Base-by-base conservation (phyloP, 1,140 invertebrate species). In the Penaeus vannamei region DNA sequence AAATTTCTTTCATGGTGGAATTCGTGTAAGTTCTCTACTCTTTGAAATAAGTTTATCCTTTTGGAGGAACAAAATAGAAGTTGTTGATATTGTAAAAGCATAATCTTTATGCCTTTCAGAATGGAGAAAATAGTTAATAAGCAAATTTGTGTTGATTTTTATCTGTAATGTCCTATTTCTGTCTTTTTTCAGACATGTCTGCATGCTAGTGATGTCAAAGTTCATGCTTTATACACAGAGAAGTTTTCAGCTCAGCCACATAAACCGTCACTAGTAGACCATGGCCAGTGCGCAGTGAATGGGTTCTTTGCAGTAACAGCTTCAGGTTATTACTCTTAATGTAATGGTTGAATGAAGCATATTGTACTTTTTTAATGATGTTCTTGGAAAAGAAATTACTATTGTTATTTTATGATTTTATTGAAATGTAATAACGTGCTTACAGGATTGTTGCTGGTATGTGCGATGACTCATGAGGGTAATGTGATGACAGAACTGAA, bases 241-340 rank as follows among this genome's bases (percentile, higher is more conserved):
- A 91, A 91, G 84, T 90, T 91, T 66, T 53, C 66, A 20, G 83
- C 86, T 26, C 82, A 80, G 23, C 64, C 77, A 26, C 88, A 90
- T 69, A 86, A 85, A 22, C 88, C 91, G 7, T 85, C 91, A 19
- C 80, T 91, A 36, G 66, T 89, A 53, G 87, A 87, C 36, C 84
- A 85, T 76, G 89, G 91, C 2, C 86, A 90, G 60, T 91, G 89
- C 64, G 62, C 89, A 53, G 62, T 80, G 77, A 86, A 90, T 81
- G 91, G 91, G 19, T 86, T 91, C 82, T 87, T 91, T 85, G 91
- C 89, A 36, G 83, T 91, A n/a, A 90, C 91, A 26, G 91, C 91
- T 76, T 91, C 91, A 83, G 91, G 91, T 91, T 29, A 46, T 81
- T 36, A 61, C 5, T 46, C 1, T 42, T 20, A 29, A 5, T 61